These are phyloP conservation scores for Drosophila rufa DNA, from an alignment of 1,140 invertebrate species.

Conservation along the genomic window DNA sequence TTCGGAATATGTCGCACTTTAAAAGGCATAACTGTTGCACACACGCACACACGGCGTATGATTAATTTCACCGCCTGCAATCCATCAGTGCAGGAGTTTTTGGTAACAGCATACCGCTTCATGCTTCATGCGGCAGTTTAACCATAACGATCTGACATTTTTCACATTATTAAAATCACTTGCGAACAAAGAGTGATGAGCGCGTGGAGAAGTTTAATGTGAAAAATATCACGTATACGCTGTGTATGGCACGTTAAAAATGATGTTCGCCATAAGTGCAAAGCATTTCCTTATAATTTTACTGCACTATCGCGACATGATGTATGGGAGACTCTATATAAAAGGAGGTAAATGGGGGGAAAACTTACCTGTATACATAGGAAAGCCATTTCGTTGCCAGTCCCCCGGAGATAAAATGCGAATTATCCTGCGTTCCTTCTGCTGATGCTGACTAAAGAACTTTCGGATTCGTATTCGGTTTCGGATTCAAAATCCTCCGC, in stretches of 20 bases:
- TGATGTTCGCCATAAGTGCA: conserved; percentile 42
- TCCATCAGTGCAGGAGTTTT: conserved; percentile 52
- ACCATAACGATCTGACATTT: conserved; percentile 64
- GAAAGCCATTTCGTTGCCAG: conserved; percentile 80
- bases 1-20: conserved; percentile 29
- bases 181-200: conserved; percentile 30
- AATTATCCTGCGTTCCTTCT: conserved; percentile 56
- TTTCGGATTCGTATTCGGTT: conserved; percentile 16
- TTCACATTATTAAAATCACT: conserved; percentile 80
- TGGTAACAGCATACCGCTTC: conserved; percentile 32
- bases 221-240: conserved; percentile 60
- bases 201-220: conserved; percentile 56
- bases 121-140: conserved; percentile 62
- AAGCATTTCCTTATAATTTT: conserved; percentile 43
- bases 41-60: conserved; percentile 57
- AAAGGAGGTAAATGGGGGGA: not conserved
- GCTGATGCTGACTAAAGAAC: conserved; percentile 41
- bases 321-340: conserved; percentile 1
- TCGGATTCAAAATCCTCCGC: conserved; percentile 52
- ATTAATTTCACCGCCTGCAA: conserved; percentile 66
- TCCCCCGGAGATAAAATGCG: conserved; percentile 54
- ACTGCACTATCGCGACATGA: conserved; percentile 36
- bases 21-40: conserved; percentile 51
- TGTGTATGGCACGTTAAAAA: conserved; percentile 43
- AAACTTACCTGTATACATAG: conserved; percentile 68